A percentile compares a stretch with the other conserved stretches of the same genome.
Conservation (phyloP, 1,140 invertebrate genomes). For the Cyphomyrmex costatus region DNA sequence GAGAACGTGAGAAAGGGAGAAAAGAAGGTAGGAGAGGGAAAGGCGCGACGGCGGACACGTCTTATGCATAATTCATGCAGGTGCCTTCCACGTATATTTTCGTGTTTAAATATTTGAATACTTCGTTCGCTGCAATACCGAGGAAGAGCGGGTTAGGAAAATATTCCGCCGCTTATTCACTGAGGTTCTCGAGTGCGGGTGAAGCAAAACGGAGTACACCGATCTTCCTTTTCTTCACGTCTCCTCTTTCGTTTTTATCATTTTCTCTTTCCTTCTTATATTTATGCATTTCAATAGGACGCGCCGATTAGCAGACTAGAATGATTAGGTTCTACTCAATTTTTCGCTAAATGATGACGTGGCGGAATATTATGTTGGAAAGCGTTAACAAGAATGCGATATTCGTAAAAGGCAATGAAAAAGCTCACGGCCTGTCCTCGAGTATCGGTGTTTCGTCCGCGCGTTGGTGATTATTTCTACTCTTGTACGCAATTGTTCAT, state of each 20-base stretch:
- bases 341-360: slow-evolving; percentile 27
- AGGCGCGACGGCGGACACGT: slow-evolving; percentile 72
- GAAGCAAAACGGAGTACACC: slow-evolving; percentile 45
- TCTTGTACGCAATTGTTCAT: slow-evolving; percentile 75
- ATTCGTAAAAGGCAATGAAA: slow-evolving; percentile 50
- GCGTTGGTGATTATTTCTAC: slow-evolving; percentile 73
- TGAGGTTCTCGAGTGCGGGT: slow-evolving; percentile 47
- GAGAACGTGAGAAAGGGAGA: slow-evolving; percentile 63
- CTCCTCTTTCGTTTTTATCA: neutral
- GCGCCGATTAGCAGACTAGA: slow-evolving; percentile 41
- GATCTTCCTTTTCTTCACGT: neutral
- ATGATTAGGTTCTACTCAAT: slow-evolving; percentile 26
- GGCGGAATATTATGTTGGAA: slow-evolving; percentile 48
- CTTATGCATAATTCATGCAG: slow-evolving; percentile 85
- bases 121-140: slow-evolving; percentile 79
- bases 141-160: slow-evolving; percentile 77
- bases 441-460: slow-evolving; percentile 65
- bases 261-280: neutral
- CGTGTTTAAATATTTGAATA: slow-evolving; percentile 86
- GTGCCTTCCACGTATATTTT: slow-evolving; percentile 84
- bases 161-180: slow-evolving; percentile 81
- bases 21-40: slow-evolving; percentile 65
- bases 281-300: slow-evolving; percentile 49
- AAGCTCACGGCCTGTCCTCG: slow-evolving; percentile 61
- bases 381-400: slow-evolving; percentile 49